Evolutionary conservation across 2,888 invertebrate genomes (phyloP).

Genomic region (Allacma fusca): DNA sequence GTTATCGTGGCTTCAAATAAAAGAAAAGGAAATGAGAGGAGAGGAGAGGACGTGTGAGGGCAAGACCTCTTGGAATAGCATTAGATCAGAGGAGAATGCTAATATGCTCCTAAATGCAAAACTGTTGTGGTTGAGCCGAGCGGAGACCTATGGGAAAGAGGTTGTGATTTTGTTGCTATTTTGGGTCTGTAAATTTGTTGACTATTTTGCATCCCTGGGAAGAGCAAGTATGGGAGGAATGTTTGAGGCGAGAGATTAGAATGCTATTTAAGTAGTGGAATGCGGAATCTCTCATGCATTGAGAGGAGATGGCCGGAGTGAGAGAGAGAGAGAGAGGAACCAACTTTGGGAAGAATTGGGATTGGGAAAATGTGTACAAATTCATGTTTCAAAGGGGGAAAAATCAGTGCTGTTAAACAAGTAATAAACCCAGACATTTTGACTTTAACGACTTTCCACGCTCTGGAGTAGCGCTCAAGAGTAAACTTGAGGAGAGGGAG

Average conservation of each 20-base stretch:
- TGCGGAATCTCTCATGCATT: constrained; percentile 12
- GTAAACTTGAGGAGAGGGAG: no score
- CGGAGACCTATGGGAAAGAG: not conserved
- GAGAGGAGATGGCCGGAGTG: not conserved
- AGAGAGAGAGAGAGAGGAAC: not conserved
- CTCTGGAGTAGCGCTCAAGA: no score
- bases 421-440: not conserved
- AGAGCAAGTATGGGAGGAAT: constrained; percentile 3
- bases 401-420: constrained; percentile 13
- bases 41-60: no score
- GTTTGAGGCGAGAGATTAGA: not conserved
- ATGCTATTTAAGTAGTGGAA: not conserved
- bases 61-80: no score
- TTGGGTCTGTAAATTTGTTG: not conserved
- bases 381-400: not conserved
- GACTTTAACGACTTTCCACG: constrained; percentile 5
- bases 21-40: no score
- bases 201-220: not conserved
- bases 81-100: no score
- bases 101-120: no score
- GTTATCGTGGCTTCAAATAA: no score
- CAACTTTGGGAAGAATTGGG: constrained; percentile 5
- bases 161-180: not conserved
- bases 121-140: no score
- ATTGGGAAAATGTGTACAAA: constrained; percentile 5